Percentiles rank a stretch among this genome's conserved stretches.
Conservation (phyloP, 30 jellyfish, hydroid and myxozoan species). For the Mastigias papua region DNA sequence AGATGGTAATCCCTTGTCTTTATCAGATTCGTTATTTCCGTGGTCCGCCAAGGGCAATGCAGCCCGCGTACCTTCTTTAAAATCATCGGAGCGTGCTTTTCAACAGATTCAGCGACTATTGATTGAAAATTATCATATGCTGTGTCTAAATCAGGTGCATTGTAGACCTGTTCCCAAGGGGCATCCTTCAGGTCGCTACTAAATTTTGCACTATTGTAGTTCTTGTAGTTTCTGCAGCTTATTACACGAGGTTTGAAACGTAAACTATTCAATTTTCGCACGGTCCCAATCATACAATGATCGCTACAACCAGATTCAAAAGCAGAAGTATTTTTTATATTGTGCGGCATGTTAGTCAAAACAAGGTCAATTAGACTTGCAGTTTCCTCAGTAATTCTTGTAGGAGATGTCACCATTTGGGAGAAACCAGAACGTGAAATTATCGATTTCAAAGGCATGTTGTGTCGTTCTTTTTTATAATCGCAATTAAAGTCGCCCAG, state of each 20-base stretch:
- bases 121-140: slow-evolving; percentile 60
- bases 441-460: slow-evolving; percentile 51
- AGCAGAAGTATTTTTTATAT: slow-evolving; percentile 25
- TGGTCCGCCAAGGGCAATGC: slow-evolving; percentile 77
- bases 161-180: slow-evolving; percentile 57
- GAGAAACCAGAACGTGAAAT: slow-evolving; percentile 56
- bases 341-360: slow-evolving; percentile 55
- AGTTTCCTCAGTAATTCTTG: slow-evolving; percentile 55
- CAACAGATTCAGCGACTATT: slow-evolving; percentile 40
- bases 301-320: neutral
- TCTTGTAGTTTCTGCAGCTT: slow-evolving; percentile 54
- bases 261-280: slow-evolving; percentile 20
- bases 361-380: slow-evolving; percentile 49
- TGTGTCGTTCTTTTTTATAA: slow-evolving; percentile 33
- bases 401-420: slow-evolving; percentile 54
- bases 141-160: slow-evolving; percentile 51
- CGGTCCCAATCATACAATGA: neutral
- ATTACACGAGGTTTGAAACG: slow-evolving; percentile 53
- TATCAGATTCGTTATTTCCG: slow-evolving; percentile 54
- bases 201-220: slow-evolving; percentile 42
- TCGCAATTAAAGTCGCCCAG: slow-evolving; percentile 57
- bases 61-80: slow-evolving; percentile 54
- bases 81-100: slow-evolving; percentile 58
- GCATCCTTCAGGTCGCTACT: slow-evolving; percentile 43
- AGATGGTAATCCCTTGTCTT: slow-evolving; percentile 59